A percentile compares a stretch with the other conserved stretches of the same genome.
Conservation (phyloP, 2,888 invertebrate genomes). For the Nephrocerus scutellatus region DNA sequence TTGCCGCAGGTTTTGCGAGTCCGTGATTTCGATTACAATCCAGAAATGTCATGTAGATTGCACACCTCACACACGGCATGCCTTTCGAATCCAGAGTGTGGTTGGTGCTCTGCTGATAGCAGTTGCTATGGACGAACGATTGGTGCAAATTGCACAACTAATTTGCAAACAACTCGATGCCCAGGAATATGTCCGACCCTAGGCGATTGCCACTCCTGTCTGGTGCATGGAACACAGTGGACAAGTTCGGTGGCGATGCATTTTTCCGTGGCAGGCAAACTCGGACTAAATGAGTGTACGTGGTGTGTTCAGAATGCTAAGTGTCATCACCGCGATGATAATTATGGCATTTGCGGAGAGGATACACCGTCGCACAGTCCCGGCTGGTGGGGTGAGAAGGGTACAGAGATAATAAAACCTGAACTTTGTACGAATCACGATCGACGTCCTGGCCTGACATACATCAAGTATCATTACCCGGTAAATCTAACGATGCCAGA, state of each 20-base stretch:
- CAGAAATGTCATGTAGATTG: slow-evolving; percentile 67
- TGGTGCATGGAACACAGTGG: slow-evolving; percentile 59
- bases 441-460: slow-evolving; percentile 80
- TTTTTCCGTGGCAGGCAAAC: slow-evolving; percentile 65
- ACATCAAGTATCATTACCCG: slow-evolving; percentile 79
- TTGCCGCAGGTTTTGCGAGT: slow-evolving; percentile 77
- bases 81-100: slow-evolving; percentile 85
- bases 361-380: slow-evolving; percentile 74
- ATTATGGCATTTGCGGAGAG: slow-evolving; percentile 72
- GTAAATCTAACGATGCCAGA: slow-evolving; percentile 85
- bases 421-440: slow-evolving; percentile 73
- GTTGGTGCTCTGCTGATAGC: slow-evolving; percentile 83
- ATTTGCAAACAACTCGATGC: slow-evolving; percentile 78
- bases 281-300: slow-evolving; percentile 72
- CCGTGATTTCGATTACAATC: slow-evolving; percentile 58
- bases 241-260: slow-evolving; percentile 24
- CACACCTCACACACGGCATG: slow-evolving; percentile 73
- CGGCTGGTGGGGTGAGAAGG: slow-evolving; percentile 87
- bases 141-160: slow-evolving; percentile 84
- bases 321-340: slow-evolving; percentile 79
- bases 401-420: slow-evolving; percentile 65
- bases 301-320: slow-evolving; percentile 92
- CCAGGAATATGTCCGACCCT: slow-evolving; percentile 85
- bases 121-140: slow-evolving; percentile 77
- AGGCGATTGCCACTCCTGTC: slow-evolving; percentile 83